Base-by-base conservation (phyloP, 1,140 invertebrate species). In the Drosophila tropicalis region DNA sequence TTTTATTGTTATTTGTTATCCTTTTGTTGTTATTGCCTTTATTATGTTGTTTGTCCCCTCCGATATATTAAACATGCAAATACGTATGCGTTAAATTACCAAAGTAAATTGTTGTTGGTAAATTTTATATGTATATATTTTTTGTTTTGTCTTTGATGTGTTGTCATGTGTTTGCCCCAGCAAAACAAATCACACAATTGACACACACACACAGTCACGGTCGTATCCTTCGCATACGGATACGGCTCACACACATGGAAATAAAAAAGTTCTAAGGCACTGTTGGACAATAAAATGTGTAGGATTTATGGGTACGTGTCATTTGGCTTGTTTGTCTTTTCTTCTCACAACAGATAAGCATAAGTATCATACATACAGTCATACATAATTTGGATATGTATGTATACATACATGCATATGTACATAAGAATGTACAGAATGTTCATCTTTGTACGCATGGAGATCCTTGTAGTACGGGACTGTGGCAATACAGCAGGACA, bases 231-330 rank as follows among this genome's bases (percentile, higher is more conserved):
- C 19, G 32, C 3, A 36, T 56, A n/a, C 10, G 7, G 12, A 17
- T 22, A 47, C n/a, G 3, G n/a, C n/a, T 32, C 62, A 63, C 69
- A 61, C 67, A 55, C 41, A 64, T 56, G 40, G 13, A 51, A 10
- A 51, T 39, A 39, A 39, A 51, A 51, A 51, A 61, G 66, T 40
- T 68, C 70, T 67, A 72, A 81, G 44, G 17, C 44, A 51, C 22
- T 51, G 44, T 51, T 76, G 66, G 69, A 67, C 76, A 76, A 87
- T 86, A 87, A 87, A 86, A 83, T 51, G 79, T 67, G 41, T 70
- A 67, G 83, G 79, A 87, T 87, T 87, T 87, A 87, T 87, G 79
- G 67, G 57, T 79, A 89, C 83, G 83, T 87, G 83, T 87, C 80
- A 89, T 87, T 87, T 74, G 80, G 62, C 72, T 71, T 82, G 84